Evolutionary conservation across 1,140 invertebrate species (phyloP), one percentile per base, ranked within the genome.

Genomic region (Alviniconcha marisindica): DNA sequence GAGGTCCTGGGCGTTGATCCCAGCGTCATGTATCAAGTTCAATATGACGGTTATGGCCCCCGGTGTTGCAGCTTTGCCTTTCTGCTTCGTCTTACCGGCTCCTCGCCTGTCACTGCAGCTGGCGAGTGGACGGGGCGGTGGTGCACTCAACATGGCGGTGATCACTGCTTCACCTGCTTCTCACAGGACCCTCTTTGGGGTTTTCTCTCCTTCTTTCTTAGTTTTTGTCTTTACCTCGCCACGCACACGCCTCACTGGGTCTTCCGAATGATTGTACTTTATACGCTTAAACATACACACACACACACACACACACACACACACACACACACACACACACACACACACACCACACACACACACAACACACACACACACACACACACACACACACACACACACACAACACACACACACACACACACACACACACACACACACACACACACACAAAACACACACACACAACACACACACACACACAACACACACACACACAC

Each of bases 21-120:
- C 14, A 10, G 36, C 15, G 36, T 54, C 54, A 78, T 78, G 77
- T 78, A 78, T 78, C 77, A 78, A 78, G 77, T 63, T 36, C 77
- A 78, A 78, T 78, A 78, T 78, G 77, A 78, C 77, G 38, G 77
- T 78, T 78, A 78, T 63, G 51, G 77, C 44, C 77, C 51, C 77
- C 51, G 15, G 31, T 78, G 77, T 60, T 78, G 31, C 54, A 60
- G 44, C 48, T 77, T 77, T 54, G 44, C 76, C 76, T 33, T 77
- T 77, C 76, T 36, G 44, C 51, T 77, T 36, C 12, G 18, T 42
- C 36, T 42, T 76, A 15, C 73, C 21, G 73, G 73, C 38, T 76
- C 10, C 60, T 63, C 60, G n/a, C 21, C 60, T 63, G 21, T 5
- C 60, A n/a, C 60, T n/a, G n/a, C n/a, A n/a, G n/a, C n/a, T n/a